Evolutionary conservation across 2,113 vertebrate species (phyloP).

Genomic region (Ramphastos sulfuratus): DNA sequence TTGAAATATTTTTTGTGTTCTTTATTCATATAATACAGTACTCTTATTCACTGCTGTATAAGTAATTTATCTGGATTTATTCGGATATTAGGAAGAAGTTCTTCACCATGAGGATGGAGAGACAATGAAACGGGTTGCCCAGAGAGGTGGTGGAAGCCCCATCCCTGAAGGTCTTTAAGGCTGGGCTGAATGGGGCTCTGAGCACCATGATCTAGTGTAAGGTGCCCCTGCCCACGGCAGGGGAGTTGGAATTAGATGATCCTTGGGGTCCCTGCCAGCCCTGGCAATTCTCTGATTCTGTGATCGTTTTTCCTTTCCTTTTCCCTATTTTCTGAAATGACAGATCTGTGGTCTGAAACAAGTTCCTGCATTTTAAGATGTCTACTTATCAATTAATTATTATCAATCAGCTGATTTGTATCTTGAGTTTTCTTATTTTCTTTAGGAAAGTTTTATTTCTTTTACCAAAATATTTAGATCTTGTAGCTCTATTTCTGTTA

Average conservation of each 20-base stretch:
- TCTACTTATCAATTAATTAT: background rate
- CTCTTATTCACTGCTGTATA: background rate
- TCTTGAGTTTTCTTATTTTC: background rate
- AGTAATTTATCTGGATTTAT: background rate
- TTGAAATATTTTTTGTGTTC: background rate
- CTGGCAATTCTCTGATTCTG: no score
- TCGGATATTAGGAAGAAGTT: no score
- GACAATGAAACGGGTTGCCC: no score
- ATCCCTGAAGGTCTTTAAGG: no score
- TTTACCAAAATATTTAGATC: background rate
- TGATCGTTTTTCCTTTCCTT: background rate
- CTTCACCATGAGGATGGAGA: no score
- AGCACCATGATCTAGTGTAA: no score
- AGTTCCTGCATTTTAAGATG: background rate
- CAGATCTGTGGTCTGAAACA: background rate
- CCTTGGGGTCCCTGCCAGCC: no score
- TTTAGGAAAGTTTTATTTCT: background rate
- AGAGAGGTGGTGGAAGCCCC: no score
- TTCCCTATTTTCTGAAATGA: background rate
- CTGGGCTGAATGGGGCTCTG: no score
- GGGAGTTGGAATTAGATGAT: no score
- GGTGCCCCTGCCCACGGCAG: no score
- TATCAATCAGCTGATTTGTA: background rate
- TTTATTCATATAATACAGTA: background rate
- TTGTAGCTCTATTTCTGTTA: background rate